Evolutionary conservation across 2,888 invertebrate species (phyloP).

Genomic region (Lymantria dispar): DNA sequence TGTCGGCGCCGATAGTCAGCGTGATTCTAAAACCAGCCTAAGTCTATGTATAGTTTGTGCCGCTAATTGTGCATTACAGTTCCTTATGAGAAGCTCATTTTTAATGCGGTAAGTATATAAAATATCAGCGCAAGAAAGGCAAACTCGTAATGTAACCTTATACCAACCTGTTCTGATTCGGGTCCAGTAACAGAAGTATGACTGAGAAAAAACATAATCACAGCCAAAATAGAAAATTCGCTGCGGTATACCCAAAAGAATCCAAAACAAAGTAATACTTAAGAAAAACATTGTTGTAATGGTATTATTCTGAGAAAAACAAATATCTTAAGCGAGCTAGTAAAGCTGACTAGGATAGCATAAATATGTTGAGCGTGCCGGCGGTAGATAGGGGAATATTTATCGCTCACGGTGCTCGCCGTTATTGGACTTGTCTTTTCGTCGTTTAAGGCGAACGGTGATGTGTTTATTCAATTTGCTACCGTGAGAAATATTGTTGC

Average conservation of each 20-base stretch:
- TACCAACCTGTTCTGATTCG: too few species aligned
- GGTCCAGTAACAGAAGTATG: too few species aligned
- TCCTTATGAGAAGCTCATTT: too few species aligned
- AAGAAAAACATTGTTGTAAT: constrained; percentile 25
- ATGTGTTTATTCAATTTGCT: constrained; percentile 81
- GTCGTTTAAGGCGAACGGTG: constrained; percentile 71
- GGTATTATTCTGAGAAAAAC: constrained; percentile 39
- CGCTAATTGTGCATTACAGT: too few species aligned
- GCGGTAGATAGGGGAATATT: constrained; percentile 65
- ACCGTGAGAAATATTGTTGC: constrained; percentile 71
- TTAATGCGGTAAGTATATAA: too few species aligned
- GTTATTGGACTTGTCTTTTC: constrained; percentile 78
- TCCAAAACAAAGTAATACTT: neutral
- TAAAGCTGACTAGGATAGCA: constrained; percentile 55
- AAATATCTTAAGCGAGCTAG: constrained; percentile 47
- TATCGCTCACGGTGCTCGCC: constrained; percentile 60
- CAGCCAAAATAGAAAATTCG: neutral
- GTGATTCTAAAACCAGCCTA: too few species aligned
- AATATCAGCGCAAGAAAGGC: too few species aligned
- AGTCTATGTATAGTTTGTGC: too few species aligned
- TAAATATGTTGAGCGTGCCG: constrained; percentile 55
- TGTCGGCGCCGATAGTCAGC: too few species aligned
- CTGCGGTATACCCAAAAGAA: neutral
- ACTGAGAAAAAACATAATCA: too few species aligned
- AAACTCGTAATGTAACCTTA: too few species aligned